Evolutionary conservation across 1,140 invertebrate species (phyloP).

Genomic region (Drosophila rufa): DNA sequence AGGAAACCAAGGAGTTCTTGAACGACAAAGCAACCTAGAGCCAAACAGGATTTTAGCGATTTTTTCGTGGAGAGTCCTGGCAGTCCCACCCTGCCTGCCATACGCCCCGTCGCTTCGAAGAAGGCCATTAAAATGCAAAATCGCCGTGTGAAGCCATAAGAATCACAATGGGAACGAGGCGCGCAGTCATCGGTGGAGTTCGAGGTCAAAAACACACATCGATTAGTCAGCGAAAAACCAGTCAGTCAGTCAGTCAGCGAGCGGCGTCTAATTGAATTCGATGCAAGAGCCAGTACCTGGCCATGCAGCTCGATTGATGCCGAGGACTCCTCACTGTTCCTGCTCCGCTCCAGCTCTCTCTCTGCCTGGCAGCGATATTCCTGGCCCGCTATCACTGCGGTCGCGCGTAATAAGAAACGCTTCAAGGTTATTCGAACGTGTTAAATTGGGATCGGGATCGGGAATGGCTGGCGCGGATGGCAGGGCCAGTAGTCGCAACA

Average conservation of each 20-base stretch:
- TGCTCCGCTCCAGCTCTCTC: not conserved
- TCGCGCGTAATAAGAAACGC: conserved; percentile 82
- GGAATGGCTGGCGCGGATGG: conserved; percentile 31
- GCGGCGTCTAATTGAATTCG: conserved; percentile 74
- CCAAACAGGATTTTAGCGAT: conserved; percentile 35
- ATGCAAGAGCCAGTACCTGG: conserved; percentile 46
- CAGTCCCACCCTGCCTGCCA: conserved; percentile 11
- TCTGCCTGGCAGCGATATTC: conserved; percentile 10
- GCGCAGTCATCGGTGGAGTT: conserved; percentile 56
- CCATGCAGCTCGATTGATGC: not conserved
- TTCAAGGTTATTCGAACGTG: conserved; percentile 83
- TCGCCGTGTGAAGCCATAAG: conserved; percentile 78
- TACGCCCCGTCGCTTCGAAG: conserved; percentile 41
- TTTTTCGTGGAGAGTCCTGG: conserved; percentile 9
- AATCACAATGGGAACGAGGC: conserved; percentile 64
- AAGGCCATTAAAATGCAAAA: conserved; percentile 71
- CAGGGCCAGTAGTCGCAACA: conserved; percentile 61
- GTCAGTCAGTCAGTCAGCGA: conserved; percentile 52
- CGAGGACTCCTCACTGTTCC: conserved; percentile 1
- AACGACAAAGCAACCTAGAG: not conserved
- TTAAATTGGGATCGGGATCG: conserved; percentile 77
- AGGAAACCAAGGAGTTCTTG: not conserved
- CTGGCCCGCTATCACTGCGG: conserved; percentile 50
- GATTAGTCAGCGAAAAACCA: conserved; percentile 55
- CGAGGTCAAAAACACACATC: conserved; percentile 70